Evolutionary conservation across 53 echinoderm and acorn worm genomes (phyloP), one percentile per base, ranked within the genome.

Genomic region (Antedon mediterranea): DNA sequence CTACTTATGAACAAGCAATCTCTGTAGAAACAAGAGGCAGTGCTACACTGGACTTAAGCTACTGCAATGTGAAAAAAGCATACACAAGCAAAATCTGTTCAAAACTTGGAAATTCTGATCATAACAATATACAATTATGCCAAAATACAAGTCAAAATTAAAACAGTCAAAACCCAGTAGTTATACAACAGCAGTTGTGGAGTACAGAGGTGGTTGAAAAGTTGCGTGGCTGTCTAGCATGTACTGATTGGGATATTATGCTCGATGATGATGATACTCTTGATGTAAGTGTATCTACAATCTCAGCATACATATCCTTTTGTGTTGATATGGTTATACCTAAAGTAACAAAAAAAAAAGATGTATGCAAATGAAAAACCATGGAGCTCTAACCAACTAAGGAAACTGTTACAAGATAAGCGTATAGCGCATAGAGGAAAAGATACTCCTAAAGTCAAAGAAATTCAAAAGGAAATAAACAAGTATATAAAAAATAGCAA

Each of bases 31-130:
- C 77, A 3, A 30, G 43, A 23, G 77, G 42, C 26, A 41, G 29
- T 43, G 43, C 77, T 13, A 77, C 31, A 31, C 26, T 34, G 76
- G 37, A 34, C 32, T 33, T n/a, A n/a, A n/a, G 28, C 28, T 76
- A 28, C 43, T 77, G 43, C 31, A 77, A 42, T 41, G 42, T 43
- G 0, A 78, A 57, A 43, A 71, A 71, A 28, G 79, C 79, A 30
- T 79, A 79, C 71, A 30, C 28, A 31, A n/a, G 30, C 4, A 71
- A 32, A 33, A 31, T 32, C n/a, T 26, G 72, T 0, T 73, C 73
- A 0, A 30, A 33, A 29, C 28, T 80, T 31, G 80, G 80, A 34
- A 30, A 71, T 0, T 37, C 80, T 26, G 80, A 80, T 18, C 80
- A 80, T 30, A 80, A 73, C 30, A 14, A 72, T 23, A 29, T 80